A percentile compares a stretch with the other conserved stretches of the same genome.
phyloP scores from a whole-genome alignment of 2,797 vertebrate species.

The Clamator glandarius region DNA sequence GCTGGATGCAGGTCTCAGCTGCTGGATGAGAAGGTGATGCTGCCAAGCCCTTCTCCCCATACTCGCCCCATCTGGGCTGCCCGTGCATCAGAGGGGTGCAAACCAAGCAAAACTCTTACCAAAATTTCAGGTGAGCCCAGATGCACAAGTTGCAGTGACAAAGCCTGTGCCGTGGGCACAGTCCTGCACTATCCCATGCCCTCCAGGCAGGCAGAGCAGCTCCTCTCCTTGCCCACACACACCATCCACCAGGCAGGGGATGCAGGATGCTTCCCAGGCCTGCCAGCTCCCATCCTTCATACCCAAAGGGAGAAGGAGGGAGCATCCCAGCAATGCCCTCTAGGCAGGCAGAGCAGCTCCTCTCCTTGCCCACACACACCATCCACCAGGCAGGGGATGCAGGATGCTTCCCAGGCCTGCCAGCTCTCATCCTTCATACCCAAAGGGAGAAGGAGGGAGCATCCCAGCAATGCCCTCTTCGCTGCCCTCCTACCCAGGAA shows the following conservation, averaged over 20 bases:
- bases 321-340: fast-evolving
- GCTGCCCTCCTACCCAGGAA: neutral
- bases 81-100: fast-evolving
- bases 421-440: neutral
- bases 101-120: neutral
- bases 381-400: fast-evolving
- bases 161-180: fast-evolving
- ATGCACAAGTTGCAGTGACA: fast-evolving
- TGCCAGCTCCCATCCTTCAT: neutral
- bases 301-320: neutral
- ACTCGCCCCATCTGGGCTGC: no score
- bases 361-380: no score
- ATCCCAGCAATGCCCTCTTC: fast-evolving
- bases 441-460: neutral
- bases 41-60: neutral
- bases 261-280: fast-evolving
- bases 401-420: fast-evolving
- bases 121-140: neutral
- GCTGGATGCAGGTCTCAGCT: no score
- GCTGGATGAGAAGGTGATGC: neutral
- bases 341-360: neutral
- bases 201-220: no score
- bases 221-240: neutral
- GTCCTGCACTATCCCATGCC: fast-evolving
- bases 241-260: fast-evolving